Base-by-base conservation (phyloP, 2,888 invertebrate genomes). In the Tupiocoris notatus region DNA sequence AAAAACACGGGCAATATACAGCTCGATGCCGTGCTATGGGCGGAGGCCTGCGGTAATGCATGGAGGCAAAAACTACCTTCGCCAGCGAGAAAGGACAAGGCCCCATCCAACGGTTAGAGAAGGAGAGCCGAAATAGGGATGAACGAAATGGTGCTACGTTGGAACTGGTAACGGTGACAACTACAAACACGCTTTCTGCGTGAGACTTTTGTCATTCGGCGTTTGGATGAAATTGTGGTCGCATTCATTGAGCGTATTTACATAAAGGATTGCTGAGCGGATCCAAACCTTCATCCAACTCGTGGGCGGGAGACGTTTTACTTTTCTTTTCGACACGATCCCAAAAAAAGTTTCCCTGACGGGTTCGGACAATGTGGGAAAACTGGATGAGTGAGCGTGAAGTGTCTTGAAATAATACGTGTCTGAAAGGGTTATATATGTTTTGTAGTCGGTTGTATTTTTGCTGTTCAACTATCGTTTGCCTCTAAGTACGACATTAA, bases 211-310 rank as follows among this genome's bases (percentile, higher is more conserved):
- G 70, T 70, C 70, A 23, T 70, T 70, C 59, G 70, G 59, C 25
- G 23, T 22, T 22, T 21, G 59, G 70, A 70, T 59, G 57, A 70
- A 70, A 61, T 70, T 70, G 59, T 70, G 70, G 70, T 70, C 59
- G 70, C 70, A 70, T 70, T 70, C 70, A 70, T 70, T 70, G 70
- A 59, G 58, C 70, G 25, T 58, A 70, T 70, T 70, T 70, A 23
- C 59, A 70, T 70, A 70, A 68, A 70, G 70, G 70, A 70, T 70
- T 24, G 59, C 57, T 39, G 39, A 12, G 6, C 39, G 39, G 12
- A 39, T 39, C 39, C 39, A 39, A 3, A 39, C 3, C 6, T 12
- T 39, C 39, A 3, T 12, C 39, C 6, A 39, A 39, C 39, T 39
- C 39, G n/a, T n/a, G n/a, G n/a, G n/a, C n/a, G n/a, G n/a, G n/a